Percentiles rank a stretch among this genome's conserved stretches.
Conservation (phyloP, 1,140 invertebrate species). For the Patella vulgata region DNA sequence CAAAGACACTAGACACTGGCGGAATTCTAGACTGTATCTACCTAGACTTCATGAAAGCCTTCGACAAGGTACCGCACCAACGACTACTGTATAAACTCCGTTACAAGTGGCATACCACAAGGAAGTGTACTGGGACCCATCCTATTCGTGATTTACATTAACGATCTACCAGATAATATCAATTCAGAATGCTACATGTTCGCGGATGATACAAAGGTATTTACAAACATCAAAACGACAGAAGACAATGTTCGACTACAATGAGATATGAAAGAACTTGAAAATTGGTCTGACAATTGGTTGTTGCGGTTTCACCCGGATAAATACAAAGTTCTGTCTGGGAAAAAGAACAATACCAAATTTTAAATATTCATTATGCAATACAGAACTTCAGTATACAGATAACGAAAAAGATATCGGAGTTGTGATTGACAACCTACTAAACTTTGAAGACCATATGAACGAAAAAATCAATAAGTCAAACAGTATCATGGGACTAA, state of each 20-base stretch:
- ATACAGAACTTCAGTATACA: too few relatives aligned
- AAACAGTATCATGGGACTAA: too few relatives aligned
- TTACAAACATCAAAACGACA: slow-evolving; percentile 4
- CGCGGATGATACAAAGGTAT: slow-evolving; percentile 33
- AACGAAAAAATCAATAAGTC: too few relatives aligned
- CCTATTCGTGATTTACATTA: slow-evolving; percentile 37
- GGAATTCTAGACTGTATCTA: slow-evolving; percentile 1
- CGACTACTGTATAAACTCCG: slow-evolving; percentile 5
- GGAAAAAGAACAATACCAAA: too few relatives aligned
- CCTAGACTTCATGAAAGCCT: slow-evolving; percentile 10
- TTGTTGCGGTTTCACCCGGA: slow-evolving; percentile 18
- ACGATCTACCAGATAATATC: slow-evolving; percentile 25
- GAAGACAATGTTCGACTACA: slow-evolving; percentile 7
- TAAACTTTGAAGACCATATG: too few relatives aligned
- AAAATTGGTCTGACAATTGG: slow-evolving; percentile 21
- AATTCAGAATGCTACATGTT: slow-evolving; percentile 13
- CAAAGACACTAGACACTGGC: not conserved
- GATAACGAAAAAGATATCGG: too few relatives aligned
- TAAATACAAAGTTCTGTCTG: slow-evolving; percentile 17
- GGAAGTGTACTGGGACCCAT: slow-evolving; percentile 35
- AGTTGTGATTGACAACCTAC: too few relatives aligned
- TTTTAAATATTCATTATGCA: too few relatives aligned
- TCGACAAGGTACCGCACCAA: slow-evolving; percentile 15
- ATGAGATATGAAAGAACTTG: slow-evolving; percentile 11
- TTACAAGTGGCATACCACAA: slow-evolving; percentile 31